Percentiles rank a stretch among this genome's conserved stretches.
phyloP scores from a whole-genome alignment of 92 coral and sea anemone species.

The Phymanthus crucifer region DNA sequence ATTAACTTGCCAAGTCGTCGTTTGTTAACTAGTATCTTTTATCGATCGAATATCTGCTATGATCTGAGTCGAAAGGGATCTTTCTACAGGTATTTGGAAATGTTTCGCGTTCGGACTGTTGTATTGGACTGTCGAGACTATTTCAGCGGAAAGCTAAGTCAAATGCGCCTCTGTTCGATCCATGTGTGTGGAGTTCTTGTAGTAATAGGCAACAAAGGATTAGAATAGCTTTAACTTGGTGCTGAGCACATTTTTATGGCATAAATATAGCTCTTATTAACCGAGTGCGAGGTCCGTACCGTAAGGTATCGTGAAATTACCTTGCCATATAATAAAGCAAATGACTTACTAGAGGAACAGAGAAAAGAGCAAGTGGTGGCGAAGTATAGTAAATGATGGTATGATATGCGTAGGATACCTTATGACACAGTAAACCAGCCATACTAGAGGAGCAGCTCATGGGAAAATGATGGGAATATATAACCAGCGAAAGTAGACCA shows the following conservation, averaged over 20 bases:
- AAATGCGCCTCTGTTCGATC: neutral
- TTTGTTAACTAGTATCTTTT: neutral
- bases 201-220: neutral
- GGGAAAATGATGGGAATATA: too few species aligned
- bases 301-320: too few species aligned
- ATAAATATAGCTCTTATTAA: too few species aligned
- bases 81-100: neutral
- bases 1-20: neutral
- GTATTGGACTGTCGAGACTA: constrained; percentile 3
- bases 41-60: neutral
- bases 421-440: too few species aligned
- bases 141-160: constrained; percentile 13
- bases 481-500: too few species aligned
- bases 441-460: too few species aligned
- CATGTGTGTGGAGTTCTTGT: constrained; percentile 2
- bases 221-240: neutral
- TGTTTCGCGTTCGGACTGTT: neutral
- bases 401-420: neutral
- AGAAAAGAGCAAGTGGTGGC: neutral
- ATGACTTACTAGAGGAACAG: too few species aligned
- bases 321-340: too few species aligned
- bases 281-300: too few species aligned
- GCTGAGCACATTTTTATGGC: neutral
- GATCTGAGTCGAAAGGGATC: constrained; percentile 1
- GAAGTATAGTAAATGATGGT: neutral